These are phyloP conservation scores for Neofelis nebulosa DNA, from an alignment of 2,113 vertebrate species.

Conservation along the genomic window DNA sequence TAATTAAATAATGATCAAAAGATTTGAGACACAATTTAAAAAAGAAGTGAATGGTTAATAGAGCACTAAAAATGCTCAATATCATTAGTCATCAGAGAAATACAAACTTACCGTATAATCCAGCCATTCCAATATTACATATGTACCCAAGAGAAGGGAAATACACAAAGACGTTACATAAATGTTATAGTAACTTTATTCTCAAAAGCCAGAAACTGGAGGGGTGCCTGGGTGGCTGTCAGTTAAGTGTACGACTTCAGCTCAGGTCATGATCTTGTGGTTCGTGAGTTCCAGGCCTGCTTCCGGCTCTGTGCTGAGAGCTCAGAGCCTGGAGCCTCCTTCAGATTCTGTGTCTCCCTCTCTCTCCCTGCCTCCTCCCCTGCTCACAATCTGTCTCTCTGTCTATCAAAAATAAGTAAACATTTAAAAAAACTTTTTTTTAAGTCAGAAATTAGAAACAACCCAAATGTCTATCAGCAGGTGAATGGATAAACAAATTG, in stretches of 20 bases:
- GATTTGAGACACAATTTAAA: neutral
- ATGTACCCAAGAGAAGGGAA: neutral
- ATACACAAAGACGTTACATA: neutral
- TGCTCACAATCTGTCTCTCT: no score
- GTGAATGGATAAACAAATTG: neutral
- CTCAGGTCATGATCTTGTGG: no score
- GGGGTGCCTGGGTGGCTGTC: no score
- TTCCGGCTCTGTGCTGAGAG: no score
- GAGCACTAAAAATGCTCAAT: neutral
- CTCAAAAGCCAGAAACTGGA: constrained; percentile 8
- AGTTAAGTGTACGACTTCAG: no score
- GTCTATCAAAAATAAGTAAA: no score
- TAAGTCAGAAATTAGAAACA: constrained; percentile 3
- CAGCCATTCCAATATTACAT: neutral
- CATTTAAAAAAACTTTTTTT: no score
- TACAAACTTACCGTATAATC: neutral
- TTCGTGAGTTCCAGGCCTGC: no score
- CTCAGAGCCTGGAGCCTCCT: no score
- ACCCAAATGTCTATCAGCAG: neutral
- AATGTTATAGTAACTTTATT: constrained; percentile 3
- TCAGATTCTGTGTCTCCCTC: no score
- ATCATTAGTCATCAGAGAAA: constrained; percentile 15
- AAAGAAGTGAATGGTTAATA: constrained; percentile 26
- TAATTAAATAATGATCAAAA: constrained; percentile 7
- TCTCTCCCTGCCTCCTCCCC: no score